Conservation (phyloP, 2,797 vertebrate species). For the Petrocephalus schoutedeni region DNA sequence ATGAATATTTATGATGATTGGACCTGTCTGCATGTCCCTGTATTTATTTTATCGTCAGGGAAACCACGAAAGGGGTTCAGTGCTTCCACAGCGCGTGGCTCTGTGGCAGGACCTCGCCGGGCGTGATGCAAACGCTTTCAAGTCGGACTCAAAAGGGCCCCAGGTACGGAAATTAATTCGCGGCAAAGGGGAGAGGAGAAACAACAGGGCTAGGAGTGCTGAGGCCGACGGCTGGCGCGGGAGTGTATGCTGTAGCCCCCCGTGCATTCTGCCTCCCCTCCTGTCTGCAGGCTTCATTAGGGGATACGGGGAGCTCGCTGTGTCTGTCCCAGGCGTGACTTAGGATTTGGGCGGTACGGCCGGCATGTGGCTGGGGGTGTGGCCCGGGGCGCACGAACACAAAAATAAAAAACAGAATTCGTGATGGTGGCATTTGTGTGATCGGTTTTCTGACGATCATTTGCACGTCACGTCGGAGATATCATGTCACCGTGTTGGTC, state of each 20-base stretch:
- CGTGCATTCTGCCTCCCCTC: neutral
- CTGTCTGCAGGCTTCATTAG: neutral
- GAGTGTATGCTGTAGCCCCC: neutral
- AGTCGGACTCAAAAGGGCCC: neutral
- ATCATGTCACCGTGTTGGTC: neutral
- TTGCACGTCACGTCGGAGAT: neutral
- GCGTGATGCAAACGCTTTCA: neutral
- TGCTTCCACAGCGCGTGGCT: neutral
- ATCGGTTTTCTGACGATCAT: neutral
- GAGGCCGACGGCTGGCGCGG: neutral
- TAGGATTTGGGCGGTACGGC: neutral
- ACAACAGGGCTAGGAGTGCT: neutral
- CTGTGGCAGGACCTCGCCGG: neutral
- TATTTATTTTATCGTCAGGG: slow-evolving; percentile 3
- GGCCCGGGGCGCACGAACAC: too few relatives aligned
- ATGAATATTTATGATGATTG: neutral
- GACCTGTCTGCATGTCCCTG: neutral
- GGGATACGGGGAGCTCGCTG: neutral
- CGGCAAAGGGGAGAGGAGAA: neutral
- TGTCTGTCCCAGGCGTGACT: neutral
- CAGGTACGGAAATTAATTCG: neutral
- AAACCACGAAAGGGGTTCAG: neutral
- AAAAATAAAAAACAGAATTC: too few relatives aligned
- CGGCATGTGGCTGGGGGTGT: too few relatives aligned
- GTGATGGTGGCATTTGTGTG: neutral